A percentile compares a stretch with the other conserved stretches of the same genome.
Conservation (phyloP, 92 coral and sea anemone genomes). For the Palythoa caribaeorum region DNA sequence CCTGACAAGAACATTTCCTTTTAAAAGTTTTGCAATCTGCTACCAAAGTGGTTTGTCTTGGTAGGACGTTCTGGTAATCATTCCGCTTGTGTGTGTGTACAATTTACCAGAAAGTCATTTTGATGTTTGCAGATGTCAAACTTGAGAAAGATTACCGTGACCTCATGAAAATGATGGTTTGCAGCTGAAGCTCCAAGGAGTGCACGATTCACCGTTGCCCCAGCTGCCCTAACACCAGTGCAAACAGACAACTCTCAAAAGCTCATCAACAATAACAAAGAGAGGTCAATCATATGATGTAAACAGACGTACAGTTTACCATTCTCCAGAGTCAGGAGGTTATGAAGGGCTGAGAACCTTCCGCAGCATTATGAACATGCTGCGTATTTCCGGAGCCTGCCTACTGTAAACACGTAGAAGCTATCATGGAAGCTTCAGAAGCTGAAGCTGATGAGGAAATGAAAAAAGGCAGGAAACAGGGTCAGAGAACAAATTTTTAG, state of each 20-base stretch:
- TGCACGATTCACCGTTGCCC: conserved; percentile 57
- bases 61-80: conserved; percentile 41
- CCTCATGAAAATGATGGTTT: too few relatives aligned
- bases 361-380: too few relatives aligned
- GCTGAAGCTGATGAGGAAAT: background rate
- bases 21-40: conserved; percentile 40
- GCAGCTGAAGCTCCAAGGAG: too few relatives aligned
- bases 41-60: conserved; percentile 40
- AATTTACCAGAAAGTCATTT: background rate
- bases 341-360: background rate
- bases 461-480: background rate
- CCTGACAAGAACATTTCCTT: conserved; percentile 47
- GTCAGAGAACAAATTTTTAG: background rate
- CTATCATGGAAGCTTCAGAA: background rate
- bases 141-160: too few relatives aligned
- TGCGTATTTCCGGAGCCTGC: background rate
- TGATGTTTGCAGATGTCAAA: background rate
- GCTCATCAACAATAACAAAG: conserved; percentile 37
- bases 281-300: conserved; percentile 64
- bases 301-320: conserved; percentile 54
- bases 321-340: conserved; percentile 19
- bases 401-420: background rate
- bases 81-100: conserved; percentile 29
- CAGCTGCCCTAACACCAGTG: conserved; percentile 28
- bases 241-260: conserved; percentile 20